Percentiles rank a stretch among this genome's conserved stretches.
Conservation (phyloP, 2,888 invertebrate genomes). For the Drosophila fungiperda region DNA sequence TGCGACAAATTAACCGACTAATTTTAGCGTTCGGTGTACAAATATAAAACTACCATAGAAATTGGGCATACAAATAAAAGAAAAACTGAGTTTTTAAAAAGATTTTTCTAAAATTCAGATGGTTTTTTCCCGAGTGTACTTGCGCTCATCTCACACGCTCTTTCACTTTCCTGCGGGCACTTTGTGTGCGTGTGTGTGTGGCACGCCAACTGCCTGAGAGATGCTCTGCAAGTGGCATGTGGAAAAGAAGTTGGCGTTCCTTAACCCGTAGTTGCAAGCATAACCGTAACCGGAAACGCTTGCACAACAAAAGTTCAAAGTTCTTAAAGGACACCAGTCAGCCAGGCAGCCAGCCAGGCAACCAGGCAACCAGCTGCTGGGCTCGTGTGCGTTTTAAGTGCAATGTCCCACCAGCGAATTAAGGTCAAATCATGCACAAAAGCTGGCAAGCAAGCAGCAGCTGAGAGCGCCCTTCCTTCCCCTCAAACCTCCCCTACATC, state of each 20-base stretch:
- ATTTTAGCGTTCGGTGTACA: too few species aligned
- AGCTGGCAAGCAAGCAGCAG: conserved; percentile 15
- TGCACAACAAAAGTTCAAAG: conserved; percentile 55
- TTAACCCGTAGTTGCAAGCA: conserved; percentile 46
- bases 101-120: neutral
- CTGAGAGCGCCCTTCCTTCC: neutral
- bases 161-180: conserved; percentile 70
- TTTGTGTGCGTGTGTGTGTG: conserved; percentile 30
- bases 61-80: too few species aligned
- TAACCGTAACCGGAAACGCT: conserved; percentile 72
- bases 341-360: neutral
- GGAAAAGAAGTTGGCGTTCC: conserved; percentile 36
- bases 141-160: conserved; percentile 14
- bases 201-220: conserved; percentile 15
- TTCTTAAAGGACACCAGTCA: conserved; percentile 47
- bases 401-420: conserved; percentile 74
- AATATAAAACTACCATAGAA: too few species aligned
- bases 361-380: neutral
- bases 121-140: neutral
- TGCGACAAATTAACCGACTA: too few species aligned
- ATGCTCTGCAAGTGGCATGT: conserved; percentile 35
- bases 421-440: conserved; percentile 75
- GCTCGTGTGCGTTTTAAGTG: conserved; percentile 61
- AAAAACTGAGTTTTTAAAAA: too few species aligned
- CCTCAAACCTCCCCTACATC: too few species aligned